Evolutionary conservation across 1,140 invertebrate species (phyloP).

Genomic region (Copidosoma floridanum): DNA sequence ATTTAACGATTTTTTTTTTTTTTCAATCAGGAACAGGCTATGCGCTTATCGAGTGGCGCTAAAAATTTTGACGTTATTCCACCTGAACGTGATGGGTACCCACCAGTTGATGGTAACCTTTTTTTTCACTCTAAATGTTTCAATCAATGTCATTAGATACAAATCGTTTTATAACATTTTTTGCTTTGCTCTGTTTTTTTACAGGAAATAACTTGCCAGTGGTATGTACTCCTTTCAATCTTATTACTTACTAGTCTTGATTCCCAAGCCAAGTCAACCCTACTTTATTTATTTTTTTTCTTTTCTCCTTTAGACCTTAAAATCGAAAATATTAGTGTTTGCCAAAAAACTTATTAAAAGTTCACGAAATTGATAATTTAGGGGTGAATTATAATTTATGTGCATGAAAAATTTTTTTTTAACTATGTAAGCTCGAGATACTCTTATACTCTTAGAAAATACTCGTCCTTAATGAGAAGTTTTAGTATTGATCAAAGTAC

Average conservation of each 20-base stretch:
- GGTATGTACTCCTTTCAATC: conserved; percentile 39
- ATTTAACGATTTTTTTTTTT: conserved; percentile 20
- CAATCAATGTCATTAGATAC: background rate
- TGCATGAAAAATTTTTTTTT: conserved; percentile 23
- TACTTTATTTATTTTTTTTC: conserved; percentile 18
- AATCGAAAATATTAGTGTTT: background rate
- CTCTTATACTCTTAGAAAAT: conserved; percentile 1
- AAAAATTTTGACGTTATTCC: conserved; percentile 52
- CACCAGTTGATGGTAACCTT: conserved; percentile 48
- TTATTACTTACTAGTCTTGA: background rate
- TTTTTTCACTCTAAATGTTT: background rate
- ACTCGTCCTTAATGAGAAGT: background rate
- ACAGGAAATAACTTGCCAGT: conserved; percentile 54
- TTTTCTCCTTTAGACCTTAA: conserved; percentile 8
- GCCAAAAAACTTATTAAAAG: background rate
- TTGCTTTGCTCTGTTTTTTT: conserved; percentile 39
- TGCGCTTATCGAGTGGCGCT: conserved; percentile 39
- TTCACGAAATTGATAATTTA: background rate
- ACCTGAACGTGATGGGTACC: conserved; percentile 52
- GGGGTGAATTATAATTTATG: no score
- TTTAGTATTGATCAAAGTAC: no score
- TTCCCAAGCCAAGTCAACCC: conserved; percentile 4
- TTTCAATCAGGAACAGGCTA: conserved; percentile 51
- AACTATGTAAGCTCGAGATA: conserved; percentile 9
- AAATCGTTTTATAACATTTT: conserved; percentile 18